These are phyloP conservation scores for Aspiorhynchus laticeps DNA, from an alignment of 2,113 vertebrate species.

Conservation along the genomic window DNA sequence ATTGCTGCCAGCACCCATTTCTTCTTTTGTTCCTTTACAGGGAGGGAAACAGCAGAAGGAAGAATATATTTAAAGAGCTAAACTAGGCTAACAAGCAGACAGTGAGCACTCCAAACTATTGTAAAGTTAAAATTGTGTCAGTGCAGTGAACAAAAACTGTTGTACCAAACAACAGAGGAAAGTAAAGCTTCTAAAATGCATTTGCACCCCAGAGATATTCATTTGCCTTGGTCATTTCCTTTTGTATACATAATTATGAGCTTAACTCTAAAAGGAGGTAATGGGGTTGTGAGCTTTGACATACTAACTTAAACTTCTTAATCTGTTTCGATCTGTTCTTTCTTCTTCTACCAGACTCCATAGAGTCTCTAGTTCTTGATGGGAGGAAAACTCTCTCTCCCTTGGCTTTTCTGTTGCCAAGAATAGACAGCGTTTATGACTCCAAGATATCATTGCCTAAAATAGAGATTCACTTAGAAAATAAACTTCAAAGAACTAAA, in stretches of 20 bases:
- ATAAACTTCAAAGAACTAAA: neutral
- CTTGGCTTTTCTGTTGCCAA: conserved; percentile 30
- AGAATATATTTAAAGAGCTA: conserved; percentile 44
- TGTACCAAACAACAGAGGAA: neutral
- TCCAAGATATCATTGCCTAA: conserved; percentile 41
- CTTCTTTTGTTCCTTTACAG: conserved; percentile 32
- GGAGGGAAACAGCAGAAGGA: conserved; percentile 45
- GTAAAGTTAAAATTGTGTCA: conserved; percentile 23
- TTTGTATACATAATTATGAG: conserved; percentile 2
- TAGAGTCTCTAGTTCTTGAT: neutral
- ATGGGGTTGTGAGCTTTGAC: conserved; percentile 4
- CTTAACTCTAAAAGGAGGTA: conserved; percentile 8
- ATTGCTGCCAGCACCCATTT: conserved; percentile 44
- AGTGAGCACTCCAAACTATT: conserved; percentile 24
- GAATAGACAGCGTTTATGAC: conserved; percentile 39
- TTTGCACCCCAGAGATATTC: neutral
- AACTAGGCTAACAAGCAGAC: conserved; percentile 4
- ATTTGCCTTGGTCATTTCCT: neutral
- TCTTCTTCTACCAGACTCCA: neutral
- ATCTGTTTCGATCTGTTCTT: conserved; percentile 24
- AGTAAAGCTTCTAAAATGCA: neutral
- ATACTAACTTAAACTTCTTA: conserved; percentile 18
- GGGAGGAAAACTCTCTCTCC: conserved; percentile 25
- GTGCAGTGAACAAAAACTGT: conserved; percentile 31
- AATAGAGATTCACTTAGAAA: conserved; percentile 36